Conservation (phyloP, 53 echinoderm and acorn worm genomes). For the Mesocentrotus franciscanus region DNA sequence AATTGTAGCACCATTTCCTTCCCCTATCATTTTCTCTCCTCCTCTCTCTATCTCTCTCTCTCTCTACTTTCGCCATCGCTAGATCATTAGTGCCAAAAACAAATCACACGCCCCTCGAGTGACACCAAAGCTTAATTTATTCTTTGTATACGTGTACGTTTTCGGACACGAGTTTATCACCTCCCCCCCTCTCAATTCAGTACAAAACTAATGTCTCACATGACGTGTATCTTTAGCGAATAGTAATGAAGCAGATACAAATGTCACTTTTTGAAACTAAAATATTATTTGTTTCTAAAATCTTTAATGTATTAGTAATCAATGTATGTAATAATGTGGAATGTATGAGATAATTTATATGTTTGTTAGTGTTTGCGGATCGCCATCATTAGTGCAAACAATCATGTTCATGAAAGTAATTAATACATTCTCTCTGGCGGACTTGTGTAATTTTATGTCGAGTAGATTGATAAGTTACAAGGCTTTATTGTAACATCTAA, state of each 20-base stretch:
- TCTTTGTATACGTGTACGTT: not conserved
- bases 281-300: not conserved
- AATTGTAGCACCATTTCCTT: not conserved
- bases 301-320: not conserved
- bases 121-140: no score
- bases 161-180: not conserved
- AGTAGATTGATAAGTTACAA: not conserved
- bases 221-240: not conserved
- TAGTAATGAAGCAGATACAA: not conserved
- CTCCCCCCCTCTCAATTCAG: not conserved
- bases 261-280: not conserved
- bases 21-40: not conserved
- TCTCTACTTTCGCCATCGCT: no score
- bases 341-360: not conserved
- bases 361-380: not conserved
- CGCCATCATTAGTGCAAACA: not conserved
- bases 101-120: no score
- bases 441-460: not conserved
- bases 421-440: not conserved
- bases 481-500: not conserved
- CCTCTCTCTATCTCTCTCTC: not conserved
- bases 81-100: no score
- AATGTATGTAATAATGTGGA: not conserved
- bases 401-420: not conserved
- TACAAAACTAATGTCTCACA: not conserved